phyloP scores from a whole-genome alignment of 2,888 invertebrate genomes.

The Colletes collaris region DNA sequence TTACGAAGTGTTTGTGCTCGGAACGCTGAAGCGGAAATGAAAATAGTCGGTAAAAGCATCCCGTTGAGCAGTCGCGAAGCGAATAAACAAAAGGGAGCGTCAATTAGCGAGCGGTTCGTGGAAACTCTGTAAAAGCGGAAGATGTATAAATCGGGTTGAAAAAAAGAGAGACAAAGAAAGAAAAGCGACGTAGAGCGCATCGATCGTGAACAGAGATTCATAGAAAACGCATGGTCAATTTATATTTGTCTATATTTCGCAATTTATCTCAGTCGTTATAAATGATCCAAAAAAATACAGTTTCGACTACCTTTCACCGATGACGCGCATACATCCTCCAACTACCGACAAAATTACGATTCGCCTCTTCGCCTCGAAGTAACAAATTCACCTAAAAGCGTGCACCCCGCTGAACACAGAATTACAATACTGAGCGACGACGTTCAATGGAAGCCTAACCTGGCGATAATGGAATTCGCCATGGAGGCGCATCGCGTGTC shows the following conservation, averaged over 20 bases:
- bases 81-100: background rate
- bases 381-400: slow-evolving; percentile 6
- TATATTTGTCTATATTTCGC: slow-evolving; percentile 31
- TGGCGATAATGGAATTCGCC: background rate
- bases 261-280: slow-evolving; percentile 9
- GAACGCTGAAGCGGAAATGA: no score
- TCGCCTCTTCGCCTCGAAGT: background rate
- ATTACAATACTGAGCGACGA: background rate
- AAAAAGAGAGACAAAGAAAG: background rate
- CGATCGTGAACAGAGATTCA: background rate
- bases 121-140: background rate
- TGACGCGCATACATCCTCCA: no score
- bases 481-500: background rate
- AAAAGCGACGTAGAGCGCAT: no score
- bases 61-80: background rate
- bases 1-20: no score
- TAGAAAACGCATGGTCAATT: background rate
- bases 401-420: background rate
- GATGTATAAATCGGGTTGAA: no score
- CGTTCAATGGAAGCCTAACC: slow-evolving; percentile 3
- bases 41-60: no score
- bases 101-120: slow-evolving; percentile 3
- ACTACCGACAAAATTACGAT: background rate
- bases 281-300: slow-evolving; percentile 31
- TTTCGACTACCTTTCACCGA: background rate